Conservation (phyloP, 2,797 vertebrate species). For the Muscicapa comitata region DNA sequence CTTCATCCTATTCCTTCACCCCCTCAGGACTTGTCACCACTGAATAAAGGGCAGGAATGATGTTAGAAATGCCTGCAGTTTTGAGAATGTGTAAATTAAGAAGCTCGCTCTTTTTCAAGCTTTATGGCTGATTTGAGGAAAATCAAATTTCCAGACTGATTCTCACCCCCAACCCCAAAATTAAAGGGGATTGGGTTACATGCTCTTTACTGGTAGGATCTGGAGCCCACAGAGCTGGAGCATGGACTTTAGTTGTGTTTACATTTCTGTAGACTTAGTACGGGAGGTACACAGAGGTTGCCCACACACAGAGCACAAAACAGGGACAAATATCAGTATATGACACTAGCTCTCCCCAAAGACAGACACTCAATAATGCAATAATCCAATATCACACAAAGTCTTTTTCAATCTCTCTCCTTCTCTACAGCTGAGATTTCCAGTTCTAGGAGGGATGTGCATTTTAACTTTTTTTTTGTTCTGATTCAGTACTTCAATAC, state of each 20-base stretch:
- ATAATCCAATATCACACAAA: background rate
- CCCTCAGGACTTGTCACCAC: slow-evolving; percentile 47
- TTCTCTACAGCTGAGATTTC: background rate
- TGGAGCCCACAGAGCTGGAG: background rate
- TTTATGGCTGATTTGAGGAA: background rate
- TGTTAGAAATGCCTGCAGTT: slow-evolving; percentile 3
- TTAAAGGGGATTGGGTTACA: background rate
- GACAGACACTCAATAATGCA: background rate
- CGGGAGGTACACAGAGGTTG: background rate
- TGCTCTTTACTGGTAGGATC: background rate
- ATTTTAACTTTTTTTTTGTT: background rate
- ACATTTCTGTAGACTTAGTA: background rate
- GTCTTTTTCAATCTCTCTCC: background rate
- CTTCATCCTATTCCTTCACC: background rate
- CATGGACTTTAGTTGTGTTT: background rate
- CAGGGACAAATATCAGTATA: background rate
- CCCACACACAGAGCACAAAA: background rate
- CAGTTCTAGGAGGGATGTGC: rapidly evolving
- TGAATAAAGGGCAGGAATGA: background rate
- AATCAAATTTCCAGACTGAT: background rate
- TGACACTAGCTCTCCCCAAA: background rate
- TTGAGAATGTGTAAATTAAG: background rate
- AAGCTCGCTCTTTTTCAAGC: background rate
- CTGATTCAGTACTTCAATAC: background rate
- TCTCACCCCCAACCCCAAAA: rapidly evolving